A percentile compares a stretch with the other conserved stretches of the same genome.
Conservation (phyloP, 2,113 vertebrate species). For the Myocastor coypus region DNA sequence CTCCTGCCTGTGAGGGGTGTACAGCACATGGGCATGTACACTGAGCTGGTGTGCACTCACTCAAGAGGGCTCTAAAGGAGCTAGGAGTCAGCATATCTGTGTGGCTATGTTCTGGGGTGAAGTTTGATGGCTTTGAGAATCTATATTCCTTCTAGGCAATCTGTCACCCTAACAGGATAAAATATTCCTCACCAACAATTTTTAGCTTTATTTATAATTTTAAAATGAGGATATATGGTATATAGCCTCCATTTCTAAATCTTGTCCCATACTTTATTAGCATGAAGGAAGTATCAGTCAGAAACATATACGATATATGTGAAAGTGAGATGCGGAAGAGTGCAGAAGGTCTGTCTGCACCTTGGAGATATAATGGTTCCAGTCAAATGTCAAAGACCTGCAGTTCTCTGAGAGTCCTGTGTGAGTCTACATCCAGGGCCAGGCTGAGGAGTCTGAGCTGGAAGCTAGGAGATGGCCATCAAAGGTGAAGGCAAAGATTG, state of each 20-base stretch:
- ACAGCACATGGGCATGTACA: neutral
- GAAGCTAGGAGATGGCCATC: neutral
- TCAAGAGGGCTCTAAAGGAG: neutral
- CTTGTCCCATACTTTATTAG: neutral
- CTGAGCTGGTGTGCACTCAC: accelerated
- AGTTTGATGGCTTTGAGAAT: neutral
- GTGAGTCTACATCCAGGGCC: neutral
- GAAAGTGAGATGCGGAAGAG: neutral
- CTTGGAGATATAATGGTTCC: neutral
- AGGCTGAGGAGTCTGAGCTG: neutral
- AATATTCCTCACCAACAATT: neutral
- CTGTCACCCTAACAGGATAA: neutral
- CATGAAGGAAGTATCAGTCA: neutral
- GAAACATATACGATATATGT: neutral
- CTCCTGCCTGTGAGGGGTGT: too few species aligned
- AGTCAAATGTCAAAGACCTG: neutral
- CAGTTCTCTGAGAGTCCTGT: neutral
- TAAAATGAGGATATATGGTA: neutral
- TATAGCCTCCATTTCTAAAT: neutral
- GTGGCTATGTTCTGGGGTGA: neutral
- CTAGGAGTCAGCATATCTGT: neutral
- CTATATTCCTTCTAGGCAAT: neutral
- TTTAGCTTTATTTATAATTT: neutral
- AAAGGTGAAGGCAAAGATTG: neutral
- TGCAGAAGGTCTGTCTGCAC: neutral